These are phyloP conservation scores for Sebastes alutus DNA, from an alignment of 2,797 vertebrate species.

Conservation along the genomic window DNA sequence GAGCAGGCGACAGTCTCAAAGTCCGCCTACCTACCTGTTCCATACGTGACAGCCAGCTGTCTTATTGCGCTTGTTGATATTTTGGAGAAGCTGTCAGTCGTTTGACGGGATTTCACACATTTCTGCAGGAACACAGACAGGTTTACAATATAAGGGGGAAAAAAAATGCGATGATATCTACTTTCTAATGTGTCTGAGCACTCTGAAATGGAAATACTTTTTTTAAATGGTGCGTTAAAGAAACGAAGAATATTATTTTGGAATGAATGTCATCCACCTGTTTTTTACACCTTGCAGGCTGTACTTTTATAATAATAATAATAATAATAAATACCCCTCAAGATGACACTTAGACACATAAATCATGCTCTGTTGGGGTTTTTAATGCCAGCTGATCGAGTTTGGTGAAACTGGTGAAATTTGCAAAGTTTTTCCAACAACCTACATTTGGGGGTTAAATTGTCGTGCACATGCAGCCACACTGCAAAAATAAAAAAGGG, in stretches of 20 bases:
- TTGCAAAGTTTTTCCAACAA: conserved; percentile 65
- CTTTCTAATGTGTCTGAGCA: conserved; percentile 7
- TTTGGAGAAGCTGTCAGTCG: conserved; percentile 63
- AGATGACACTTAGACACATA: conserved; percentile 1
- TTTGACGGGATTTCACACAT: conserved; percentile 26
- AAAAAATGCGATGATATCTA: background rate
- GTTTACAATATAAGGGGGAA: background rate
- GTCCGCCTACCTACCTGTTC: conserved; percentile 80
- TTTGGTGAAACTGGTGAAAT: conserved; percentile 35
- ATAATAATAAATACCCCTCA: background rate
- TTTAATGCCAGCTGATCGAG: conserved; percentile 15
- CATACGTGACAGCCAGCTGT: conserved; percentile 76
- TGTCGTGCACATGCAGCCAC: conserved; percentile 44
- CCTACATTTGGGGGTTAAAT: background rate
- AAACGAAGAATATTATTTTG: background rate
- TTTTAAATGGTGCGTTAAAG: background rate
- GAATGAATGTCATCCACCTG: background rate
- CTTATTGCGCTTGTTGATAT: conserved; percentile 59
- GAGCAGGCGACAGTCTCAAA: conserved; percentile 64
- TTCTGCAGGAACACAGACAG: background rate
- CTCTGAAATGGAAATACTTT: conserved; percentile 1
- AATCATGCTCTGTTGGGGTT: background rate
- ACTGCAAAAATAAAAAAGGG: conserved; percentile 3
- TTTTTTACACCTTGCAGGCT: background rate
- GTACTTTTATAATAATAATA: conserved; percentile 3